Base-by-base conservation (phyloP, 2,797 vertebrate genomes). In the Helicolenus hilgendorfi region DNA sequence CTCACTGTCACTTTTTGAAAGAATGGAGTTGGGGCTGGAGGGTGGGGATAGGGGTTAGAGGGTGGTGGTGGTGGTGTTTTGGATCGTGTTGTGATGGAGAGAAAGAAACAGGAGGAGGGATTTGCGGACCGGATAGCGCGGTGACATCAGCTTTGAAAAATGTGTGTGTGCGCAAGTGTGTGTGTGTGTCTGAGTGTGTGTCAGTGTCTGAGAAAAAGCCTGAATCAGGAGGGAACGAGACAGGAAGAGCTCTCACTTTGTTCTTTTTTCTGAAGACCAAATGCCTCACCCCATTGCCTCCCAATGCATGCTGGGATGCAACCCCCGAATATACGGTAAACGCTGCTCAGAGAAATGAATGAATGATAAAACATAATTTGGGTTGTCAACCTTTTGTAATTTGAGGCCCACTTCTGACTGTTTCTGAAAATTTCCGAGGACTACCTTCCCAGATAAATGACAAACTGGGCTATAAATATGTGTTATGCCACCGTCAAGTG, bases 131-230 rank as follows among this genome's bases (percentile, higher is more conserved):
- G 95, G 96, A 97, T 96, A 95, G 94, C 81, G 5, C 13, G 55
- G 96, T 98, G 96, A 98, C 97, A 97, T 98, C 97, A 97, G 96
- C 94, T 90, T 89, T 81, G 80, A 97, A 98, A 97, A 97, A 97
- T 97, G 96, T 94, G 90, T 96, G 94, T 95, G 84, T 90, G 87
- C 49, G 87, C 49, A 71, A 70, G 20, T 83, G 84, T 29, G 76
- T 83, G 84, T 90, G 89, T 58, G 53, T 62, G 73, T 56, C 24
- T 71, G 59, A 27, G 77, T 86, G 81, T 78, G 65, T 68, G 76
- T 33, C 70, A 70, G 80, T 77, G 82, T 91, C 78, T 88, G 86
- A 88, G 89, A 92, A 90, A 83, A 84, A 83, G 76, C 67, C 26
- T 45, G 85, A 91, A 86, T 92, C 77, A 69, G 68, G 72, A 59